A percentile compares a stretch with the other conserved stretches of the same genome.
Evolutionary conservation across 2,888 invertebrate genomes (phyloP).

Genomic region (Gisinianus flammeolus): DNA sequence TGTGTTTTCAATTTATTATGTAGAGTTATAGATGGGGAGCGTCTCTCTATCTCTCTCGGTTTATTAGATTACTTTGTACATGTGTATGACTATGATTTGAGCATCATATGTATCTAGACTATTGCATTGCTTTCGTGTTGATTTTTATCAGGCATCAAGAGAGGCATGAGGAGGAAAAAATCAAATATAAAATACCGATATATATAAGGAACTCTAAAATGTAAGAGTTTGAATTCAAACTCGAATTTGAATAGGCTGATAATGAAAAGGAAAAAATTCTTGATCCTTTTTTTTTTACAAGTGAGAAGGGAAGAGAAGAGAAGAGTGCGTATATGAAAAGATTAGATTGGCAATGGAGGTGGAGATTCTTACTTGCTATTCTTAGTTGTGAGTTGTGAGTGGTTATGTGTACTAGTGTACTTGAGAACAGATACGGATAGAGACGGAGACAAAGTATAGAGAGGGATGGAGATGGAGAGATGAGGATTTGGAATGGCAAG

Average conservation of each 20-base stretch:
- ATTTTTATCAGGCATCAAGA: slow-evolving; percentile 28
- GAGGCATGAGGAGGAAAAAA: not conserved
- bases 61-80: no score
- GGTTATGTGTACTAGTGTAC: not conserved
- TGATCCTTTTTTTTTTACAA: no score
- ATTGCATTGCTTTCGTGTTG: slow-evolving; percentile 29
- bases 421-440: not conserved
- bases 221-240: no score
- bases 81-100: no score
- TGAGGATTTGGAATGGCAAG: not conserved
- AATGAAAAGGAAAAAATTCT: slow-evolving; percentile 37
- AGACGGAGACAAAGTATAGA: not conserved
- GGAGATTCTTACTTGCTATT: slow-evolving; percentile 10
- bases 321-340: slow-evolving; percentile 27
- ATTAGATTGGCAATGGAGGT: slow-evolving; percentile 37
- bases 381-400: not conserved
- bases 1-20: no score
- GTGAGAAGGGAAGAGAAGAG: no score
- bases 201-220: slow-evolving; percentile 23
- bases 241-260: slow-evolving; percentile 37
- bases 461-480: not conserved
- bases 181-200: not conserved
- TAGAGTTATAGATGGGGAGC: not conserved
- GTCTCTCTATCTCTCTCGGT: not conserved
- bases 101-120: no score